These are phyloP conservation scores for Brachionus asplanchnoidis DNA, from an alignment of 1,140 invertebrate species.

Conservation along the genomic window DNA sequence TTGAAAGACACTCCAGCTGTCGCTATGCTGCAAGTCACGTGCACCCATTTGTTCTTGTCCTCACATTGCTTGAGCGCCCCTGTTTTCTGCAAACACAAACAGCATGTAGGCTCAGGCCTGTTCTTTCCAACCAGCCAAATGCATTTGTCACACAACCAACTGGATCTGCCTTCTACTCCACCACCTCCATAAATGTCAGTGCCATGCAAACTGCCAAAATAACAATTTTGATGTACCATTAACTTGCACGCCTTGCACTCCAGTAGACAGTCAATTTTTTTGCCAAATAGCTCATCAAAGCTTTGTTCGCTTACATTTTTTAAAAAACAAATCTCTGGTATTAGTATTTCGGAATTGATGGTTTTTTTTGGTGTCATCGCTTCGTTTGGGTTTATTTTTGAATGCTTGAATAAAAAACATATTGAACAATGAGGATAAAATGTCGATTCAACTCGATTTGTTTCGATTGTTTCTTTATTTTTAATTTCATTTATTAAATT, in stretches of 20 bases:
- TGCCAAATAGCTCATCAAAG: slow-evolving; percentile 47
- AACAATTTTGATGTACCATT: slow-evolving; percentile 56
- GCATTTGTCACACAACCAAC: slow-evolving; percentile 60
- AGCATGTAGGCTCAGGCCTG: slow-evolving; percentile 50
- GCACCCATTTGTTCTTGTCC: slow-evolving; percentile 58
- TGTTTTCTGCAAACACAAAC: slow-evolving; percentile 62
- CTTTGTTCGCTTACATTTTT: slow-evolving; percentile 47
- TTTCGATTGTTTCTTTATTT: slow-evolving; percentile 51
- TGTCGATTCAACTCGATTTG: slow-evolving; percentile 49
- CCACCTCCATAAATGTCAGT: neutral
- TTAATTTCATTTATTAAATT: slow-evolving; percentile 44
- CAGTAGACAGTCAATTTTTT: slow-evolving; percentile 51
- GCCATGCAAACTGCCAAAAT: neutral
- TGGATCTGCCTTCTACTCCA: slow-evolving; percentile 46
- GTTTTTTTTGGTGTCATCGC: slow-evolving; percentile 42
- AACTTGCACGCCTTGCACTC: slow-evolving; percentile 55
- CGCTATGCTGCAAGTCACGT: slow-evolving; percentile 60
- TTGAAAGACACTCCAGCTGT: slow-evolving; percentile 55
- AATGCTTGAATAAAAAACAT: slow-evolving; percentile 55
- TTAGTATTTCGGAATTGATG: slow-evolving; percentile 48
- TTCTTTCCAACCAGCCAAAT: slow-evolving; percentile 46
- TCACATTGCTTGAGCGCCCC: slow-evolving; percentile 64
- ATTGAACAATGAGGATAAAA: slow-evolving; percentile 55
- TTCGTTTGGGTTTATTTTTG: neutral
- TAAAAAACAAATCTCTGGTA: slow-evolving; percentile 53